Evolutionary conservation across 2,113 vertebrate genomes (phyloP).

Genomic region (Bufo bufo): DNA sequence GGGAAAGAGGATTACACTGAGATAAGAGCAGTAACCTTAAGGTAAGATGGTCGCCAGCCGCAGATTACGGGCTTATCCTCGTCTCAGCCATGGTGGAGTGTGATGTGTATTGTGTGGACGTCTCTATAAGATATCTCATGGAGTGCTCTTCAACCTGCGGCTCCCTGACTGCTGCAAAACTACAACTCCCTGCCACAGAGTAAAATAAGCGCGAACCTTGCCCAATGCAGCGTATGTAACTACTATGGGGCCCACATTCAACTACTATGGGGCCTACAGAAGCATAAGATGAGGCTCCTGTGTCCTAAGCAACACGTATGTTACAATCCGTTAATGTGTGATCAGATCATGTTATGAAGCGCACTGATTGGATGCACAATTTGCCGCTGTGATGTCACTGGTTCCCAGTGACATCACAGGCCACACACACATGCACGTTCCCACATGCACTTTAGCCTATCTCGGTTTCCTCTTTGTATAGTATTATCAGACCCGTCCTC

Average conservation of each 20-base stretch:
- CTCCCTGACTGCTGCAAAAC: background rate
- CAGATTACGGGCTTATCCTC: conserved; percentile 15
- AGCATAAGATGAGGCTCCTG: background rate
- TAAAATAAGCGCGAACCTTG: background rate
- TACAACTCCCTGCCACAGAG: background rate
- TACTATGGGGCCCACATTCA: no score
- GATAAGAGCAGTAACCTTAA: conserved; percentile 30
- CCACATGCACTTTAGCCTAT: background rate
- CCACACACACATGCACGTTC: no score
- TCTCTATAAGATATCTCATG: background rate
- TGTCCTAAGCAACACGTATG: no score
- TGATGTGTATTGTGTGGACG: background rate
- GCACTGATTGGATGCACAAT: background rate
- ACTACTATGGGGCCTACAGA: background rate
- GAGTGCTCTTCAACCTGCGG: background rate
- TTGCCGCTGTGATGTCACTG: background rate
- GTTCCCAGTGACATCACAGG: no score
- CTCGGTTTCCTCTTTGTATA: conserved; percentile 13
- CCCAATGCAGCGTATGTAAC: background rate
- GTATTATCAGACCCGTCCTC: background rate
- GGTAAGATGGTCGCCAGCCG: background rate
- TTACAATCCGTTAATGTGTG: background rate
- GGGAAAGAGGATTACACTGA: conserved; percentile 34
- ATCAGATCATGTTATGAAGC: background rate
- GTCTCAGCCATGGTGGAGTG: background rate